Conservation (phyloP, 2,797 vertebrate species). For the Mormyrus proboscirostris region DNA sequence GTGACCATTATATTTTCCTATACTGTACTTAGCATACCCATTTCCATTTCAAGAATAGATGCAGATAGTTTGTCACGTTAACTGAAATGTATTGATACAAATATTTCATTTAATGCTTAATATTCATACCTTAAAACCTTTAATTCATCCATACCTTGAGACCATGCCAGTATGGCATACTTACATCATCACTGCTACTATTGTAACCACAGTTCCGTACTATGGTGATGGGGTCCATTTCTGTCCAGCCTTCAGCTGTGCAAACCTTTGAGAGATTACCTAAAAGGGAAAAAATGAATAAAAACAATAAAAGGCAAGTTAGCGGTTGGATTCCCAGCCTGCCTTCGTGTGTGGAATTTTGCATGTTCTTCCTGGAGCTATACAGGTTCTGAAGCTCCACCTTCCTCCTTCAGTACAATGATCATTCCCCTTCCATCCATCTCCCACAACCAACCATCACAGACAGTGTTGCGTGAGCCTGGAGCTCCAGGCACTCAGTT, state of each 20-base stretch:
- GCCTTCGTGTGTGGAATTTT: not conserved
- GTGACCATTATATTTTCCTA: not conserved
- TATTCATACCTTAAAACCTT: not conserved
- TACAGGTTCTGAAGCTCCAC: not conserved
- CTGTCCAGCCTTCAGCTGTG: slow-evolving; percentile 70
- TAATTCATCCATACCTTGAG: not conserved
- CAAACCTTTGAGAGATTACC: slow-evolving; percentile 85
- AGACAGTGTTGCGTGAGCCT: not conserved
- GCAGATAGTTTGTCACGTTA: not conserved
- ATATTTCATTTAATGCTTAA: not conserved
- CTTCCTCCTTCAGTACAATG: not conserved
- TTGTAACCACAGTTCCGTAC: slow-evolving; percentile 69
- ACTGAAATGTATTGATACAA: not conserved
- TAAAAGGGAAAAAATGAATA: slow-evolving; percentile 34
- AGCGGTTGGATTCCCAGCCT: not conserved
- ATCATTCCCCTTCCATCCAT: not conserved
- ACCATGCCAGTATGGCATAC: slow-evolving; percentile 22
- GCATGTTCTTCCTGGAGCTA: not conserved
- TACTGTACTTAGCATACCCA: not conserved
- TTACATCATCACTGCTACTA: slow-evolving; percentile 52
- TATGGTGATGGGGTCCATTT: slow-evolving; percentile 61
- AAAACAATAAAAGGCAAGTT: not conserved
- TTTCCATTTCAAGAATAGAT: not conserved
- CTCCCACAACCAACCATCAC: not conserved
- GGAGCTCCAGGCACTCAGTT: not conserved